Evolutionary conservation across 2,888 invertebrate species (phyloP).

Genomic region (Gisinianus flammeolus): DNA sequence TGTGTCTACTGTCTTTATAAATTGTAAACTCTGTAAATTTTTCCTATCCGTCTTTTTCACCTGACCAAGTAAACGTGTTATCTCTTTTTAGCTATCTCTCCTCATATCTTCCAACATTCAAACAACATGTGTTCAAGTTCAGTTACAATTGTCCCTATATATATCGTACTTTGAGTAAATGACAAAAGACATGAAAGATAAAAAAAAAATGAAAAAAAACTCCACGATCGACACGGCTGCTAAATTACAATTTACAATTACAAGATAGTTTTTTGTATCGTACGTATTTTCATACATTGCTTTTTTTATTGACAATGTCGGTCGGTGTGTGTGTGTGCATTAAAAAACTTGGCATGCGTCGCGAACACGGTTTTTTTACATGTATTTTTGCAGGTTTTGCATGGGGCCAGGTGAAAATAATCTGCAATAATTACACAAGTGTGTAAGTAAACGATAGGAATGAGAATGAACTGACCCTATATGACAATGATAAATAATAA

Average conservation of each 20-base stretch:
- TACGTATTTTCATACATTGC: not conserved
- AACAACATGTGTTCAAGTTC: not conserved
- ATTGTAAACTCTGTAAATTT: no score
- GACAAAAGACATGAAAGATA: no score
- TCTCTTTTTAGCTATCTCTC: not conserved
- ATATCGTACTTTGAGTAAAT: not conserved
- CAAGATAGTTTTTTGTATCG: not conserved
- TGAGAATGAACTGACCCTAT: no score
- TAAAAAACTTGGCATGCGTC: no score
- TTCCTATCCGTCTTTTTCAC: slow-evolving; percentile 3
- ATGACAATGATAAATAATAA: no score
- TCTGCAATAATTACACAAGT: not conserved
- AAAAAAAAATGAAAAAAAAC: not conserved
- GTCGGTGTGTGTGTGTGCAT: no score
- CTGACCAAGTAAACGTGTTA: not conserved
- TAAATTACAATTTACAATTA: not conserved
- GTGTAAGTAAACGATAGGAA: no score
- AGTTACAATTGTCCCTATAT: no score
- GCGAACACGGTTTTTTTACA: no score
- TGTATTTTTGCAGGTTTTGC: not conserved
- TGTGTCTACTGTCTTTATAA: no score
- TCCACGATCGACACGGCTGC: not conserved
- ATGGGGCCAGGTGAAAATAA: not conserved
- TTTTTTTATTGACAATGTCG: not conserved
- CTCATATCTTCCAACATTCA: not conserved